Percentiles rank a stretch among this genome's conserved stretches.
Conservation (phyloP, 2,888 invertebrate species). For the Agriopis leucophaearia region DNA sequence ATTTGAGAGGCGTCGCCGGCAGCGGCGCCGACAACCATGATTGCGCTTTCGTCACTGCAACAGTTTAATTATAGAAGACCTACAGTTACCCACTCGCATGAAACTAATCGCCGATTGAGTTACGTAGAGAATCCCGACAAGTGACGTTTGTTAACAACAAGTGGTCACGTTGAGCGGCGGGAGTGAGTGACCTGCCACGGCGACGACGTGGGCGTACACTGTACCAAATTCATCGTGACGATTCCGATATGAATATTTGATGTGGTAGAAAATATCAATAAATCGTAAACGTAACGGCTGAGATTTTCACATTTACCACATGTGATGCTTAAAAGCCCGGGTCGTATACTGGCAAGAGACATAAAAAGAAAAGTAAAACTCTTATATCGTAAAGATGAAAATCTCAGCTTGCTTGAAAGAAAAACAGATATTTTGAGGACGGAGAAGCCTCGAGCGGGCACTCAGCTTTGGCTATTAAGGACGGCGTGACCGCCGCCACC, state of each 20-base stretch:
- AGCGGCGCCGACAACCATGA: conserved; percentile 50
- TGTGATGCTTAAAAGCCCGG: conserved; percentile 41
- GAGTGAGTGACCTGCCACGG: conserved; percentile 42
- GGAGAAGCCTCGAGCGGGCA: conserved; percentile 81
- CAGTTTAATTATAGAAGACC: conserved; percentile 81
- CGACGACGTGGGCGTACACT: conserved; percentile 29
- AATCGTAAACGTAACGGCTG: conserved; percentile 19
- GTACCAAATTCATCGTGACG: conserved; percentile 41
- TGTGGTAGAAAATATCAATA: conserved; percentile 21
- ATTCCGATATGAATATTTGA: conserved; percentile 42
- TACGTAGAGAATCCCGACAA: conserved; percentile 58
- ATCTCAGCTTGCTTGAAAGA: conserved; percentile 76
- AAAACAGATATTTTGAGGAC: conserved; percentile 80
- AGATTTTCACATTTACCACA: conserved; percentile 35
- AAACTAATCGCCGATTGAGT: conserved; percentile 53
- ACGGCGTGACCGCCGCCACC: conserved; percentile 82
- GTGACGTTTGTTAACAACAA: conserved; percentile 50
- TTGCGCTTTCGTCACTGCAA: conserved; percentile 63
- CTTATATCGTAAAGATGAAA: conserved; percentile 81
- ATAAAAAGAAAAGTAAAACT: conserved; percentile 70
- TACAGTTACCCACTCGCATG: conserved; percentile 49
- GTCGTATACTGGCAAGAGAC: conserved; percentile 50
- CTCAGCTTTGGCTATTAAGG: conserved; percentile 84
- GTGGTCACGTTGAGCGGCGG: conserved; percentile 36
- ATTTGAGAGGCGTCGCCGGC: conserved; percentile 56